phyloP scores from a whole-genome alignment of 2,113 vertebrate genomes.

The Callorhinus ursinus region DNA sequence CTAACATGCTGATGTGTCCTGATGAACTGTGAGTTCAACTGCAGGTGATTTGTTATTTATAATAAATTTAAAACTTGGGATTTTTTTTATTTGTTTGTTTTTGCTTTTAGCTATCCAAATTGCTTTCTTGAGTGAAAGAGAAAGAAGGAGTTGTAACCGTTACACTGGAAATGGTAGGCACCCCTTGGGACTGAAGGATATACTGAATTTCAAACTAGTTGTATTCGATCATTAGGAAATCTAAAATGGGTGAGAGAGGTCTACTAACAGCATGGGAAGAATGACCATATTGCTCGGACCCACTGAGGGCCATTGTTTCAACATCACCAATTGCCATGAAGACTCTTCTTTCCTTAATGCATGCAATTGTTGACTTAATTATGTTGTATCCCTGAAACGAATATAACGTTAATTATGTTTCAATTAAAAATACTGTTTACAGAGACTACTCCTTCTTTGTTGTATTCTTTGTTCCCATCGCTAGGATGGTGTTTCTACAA shows the following conservation, averaged over 20 bases:
- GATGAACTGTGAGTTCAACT: background rate
- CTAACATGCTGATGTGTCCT: background rate
- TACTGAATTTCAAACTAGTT: background rate
- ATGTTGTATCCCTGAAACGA: background rate
- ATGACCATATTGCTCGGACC: background rate
- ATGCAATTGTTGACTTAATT: background rate
- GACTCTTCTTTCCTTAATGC: background rate
- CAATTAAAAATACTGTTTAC: background rate
- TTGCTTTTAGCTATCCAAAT: background rate
- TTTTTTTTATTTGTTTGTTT: conserved; percentile 1
- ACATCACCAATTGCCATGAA: background rate
- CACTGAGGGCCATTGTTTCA: background rate
- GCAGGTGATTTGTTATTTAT: background rate
- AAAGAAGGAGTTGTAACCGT: background rate
- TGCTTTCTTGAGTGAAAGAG: background rate
- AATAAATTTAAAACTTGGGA: background rate
- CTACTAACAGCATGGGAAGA: background rate
- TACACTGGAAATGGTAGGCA: background rate
- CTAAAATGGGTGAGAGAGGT: background rate
- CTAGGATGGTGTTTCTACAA: background rate
- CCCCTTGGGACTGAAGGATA: background rate
- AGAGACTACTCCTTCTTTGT: background rate
- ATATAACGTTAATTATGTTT: background rate
- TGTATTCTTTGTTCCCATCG: background rate
- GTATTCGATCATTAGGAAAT: background rate